Evolutionary conservation across 2,797 vertebrate genomes (phyloP), one percentile per base, ranked within the genome.

Genomic region (Xenops minutus): DNA sequence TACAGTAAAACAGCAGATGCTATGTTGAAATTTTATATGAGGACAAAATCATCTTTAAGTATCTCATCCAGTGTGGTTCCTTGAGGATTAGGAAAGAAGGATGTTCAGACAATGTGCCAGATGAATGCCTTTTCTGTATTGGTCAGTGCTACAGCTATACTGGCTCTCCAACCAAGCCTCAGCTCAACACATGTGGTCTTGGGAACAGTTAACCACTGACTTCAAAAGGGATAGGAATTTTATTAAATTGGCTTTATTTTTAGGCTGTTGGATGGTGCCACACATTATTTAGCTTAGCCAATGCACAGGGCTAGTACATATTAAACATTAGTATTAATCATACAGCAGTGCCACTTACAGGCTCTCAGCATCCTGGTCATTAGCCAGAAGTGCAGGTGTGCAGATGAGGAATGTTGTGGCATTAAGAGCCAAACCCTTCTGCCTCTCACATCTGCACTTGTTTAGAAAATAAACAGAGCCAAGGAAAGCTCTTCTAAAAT

Each of bases 361-460:
- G 17, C 54, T 89, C 39, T 83, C 52, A 46, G 69, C 27, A 27
- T 84, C 79, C 41, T 92, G 79, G 59, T 86, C 48, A 29, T 79
- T 26, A 93, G 69, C 79, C 92, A 94, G 73, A 69, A 92, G 29
- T 84, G 79, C 92, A 95, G 94, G 66, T 96, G 87, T 93, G 79
- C 82, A 86, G 73, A 88, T 81, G 85, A 94, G 76, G 48, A 82
- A 81, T 88, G 55, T 52, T 80, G 54, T 84, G 71, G 41, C 55
- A 81, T 83, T 68, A 86, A 78, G 39, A 85, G 58, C 62, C 72
- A 89, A 77, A 78, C 39, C 6, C 88, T 91, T 89, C 82, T 85
- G 55, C 72, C 62, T 92, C 55, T 73, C 51, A 59, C 73, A 91
- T 66, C 66, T 93, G 93, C 36, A 71, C 6, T 17, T 26, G 5